These are phyloP conservation scores for Drosophila takahashii DNA, from an alignment of 1,140 invertebrate genomes.

Conservation along the genomic window DNA sequence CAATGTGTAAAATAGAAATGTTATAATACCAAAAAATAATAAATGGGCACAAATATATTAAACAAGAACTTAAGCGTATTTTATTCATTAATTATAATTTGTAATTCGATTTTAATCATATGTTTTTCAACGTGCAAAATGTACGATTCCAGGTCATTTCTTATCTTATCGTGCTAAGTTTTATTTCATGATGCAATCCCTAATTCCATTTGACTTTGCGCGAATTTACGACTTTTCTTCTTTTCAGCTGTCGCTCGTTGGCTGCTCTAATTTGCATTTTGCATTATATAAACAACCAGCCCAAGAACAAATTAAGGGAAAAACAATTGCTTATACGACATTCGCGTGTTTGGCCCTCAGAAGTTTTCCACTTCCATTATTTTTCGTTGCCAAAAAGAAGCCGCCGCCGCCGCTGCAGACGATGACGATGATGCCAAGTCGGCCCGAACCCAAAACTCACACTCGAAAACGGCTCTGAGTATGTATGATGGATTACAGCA, in stretches of 20 bases:
- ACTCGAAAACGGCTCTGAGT: slow-evolving; percentile 32
- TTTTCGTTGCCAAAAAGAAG: slow-evolving; percentile 61
- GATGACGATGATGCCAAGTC: slow-evolving; percentile 28
- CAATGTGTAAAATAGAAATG: too few relatives aligned
- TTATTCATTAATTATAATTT: too few relatives aligned
- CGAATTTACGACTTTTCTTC: slow-evolving; percentile 26
- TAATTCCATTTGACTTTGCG: slow-evolving; percentile 47
- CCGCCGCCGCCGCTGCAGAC: slow-evolving; percentile 35
- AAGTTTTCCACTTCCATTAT: slow-evolving; percentile 46
- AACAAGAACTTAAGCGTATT: too few relatives aligned
- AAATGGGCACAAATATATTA: too few relatives aligned
- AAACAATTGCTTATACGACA: slow-evolving; percentile 71
- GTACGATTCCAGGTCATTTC: slow-evolving; percentile 16
- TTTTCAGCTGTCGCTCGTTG: slow-evolving; percentile 16
- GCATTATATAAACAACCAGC: slow-evolving; percentile 51
- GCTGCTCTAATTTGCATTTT: slow-evolving; percentile 71
- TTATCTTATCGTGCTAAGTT: slow-evolving; percentile 10
- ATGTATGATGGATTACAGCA: slow-evolving; percentile 73
- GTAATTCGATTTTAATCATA: too few relatives aligned
- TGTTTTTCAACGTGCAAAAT: neutral
- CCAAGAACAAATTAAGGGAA: slow-evolving; percentile 28
- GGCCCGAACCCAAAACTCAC: slow-evolving; percentile 32
- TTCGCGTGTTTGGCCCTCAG: slow-evolving; percentile 62
- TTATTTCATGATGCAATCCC: slow-evolving; percentile 50
- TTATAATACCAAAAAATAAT: too few relatives aligned